Conservation (phyloP, 1,140 invertebrate genomes). For the Drosophila pallidifrons region DNA sequence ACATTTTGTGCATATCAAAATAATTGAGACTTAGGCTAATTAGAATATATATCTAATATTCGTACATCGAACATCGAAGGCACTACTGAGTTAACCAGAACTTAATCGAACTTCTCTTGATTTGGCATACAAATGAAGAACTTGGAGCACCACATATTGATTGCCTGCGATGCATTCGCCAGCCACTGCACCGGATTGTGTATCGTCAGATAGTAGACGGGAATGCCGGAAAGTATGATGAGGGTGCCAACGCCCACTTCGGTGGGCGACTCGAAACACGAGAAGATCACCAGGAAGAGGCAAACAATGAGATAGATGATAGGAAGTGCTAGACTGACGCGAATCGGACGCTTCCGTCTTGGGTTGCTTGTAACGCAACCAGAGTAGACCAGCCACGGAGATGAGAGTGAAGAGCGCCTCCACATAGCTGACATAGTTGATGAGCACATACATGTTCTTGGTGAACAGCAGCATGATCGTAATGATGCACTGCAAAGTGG, state of each 20-base stretch:
- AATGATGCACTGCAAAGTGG: constrained; percentile 89
- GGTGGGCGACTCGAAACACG: constrained; percentile 89
- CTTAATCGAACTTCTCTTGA: constrained; percentile 83
- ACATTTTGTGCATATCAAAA: constrained; percentile 13
- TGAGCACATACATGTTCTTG: constrained; percentile 94
- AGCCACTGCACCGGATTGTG: constrained; percentile 88
- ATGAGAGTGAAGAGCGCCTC: constrained; percentile 97
- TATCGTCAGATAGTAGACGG: constrained; percentile 95
- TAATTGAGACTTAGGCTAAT: constrained; percentile 58
- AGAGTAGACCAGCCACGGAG: constrained; percentile 94
- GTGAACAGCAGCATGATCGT: constrained; percentile 93
- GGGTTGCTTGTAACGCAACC: constrained; percentile 92
- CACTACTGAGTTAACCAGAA: constrained; percentile 46
- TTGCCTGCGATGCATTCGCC: constrained; percentile 86
- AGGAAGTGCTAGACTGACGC: constrained; percentile 89
- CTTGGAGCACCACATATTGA: constrained; percentile 90
- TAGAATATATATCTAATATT: constrained; percentile 47
- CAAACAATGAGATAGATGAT: constrained; percentile 94
- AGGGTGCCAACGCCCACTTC: constrained; percentile 93
- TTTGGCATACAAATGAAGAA: constrained; percentile 91
- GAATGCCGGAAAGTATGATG: constrained; percentile 93
- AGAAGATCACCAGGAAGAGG: constrained; percentile 93
- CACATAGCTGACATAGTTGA: constrained; percentile 97
- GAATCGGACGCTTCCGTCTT: constrained; percentile 91
- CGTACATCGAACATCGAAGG: constrained; percentile 49